Percentiles rank a stretch among this genome's conserved stretches.
Evolutionary conservation across 2,888 invertebrate species (phyloP).

Genomic region (Leptothorax acervorum): DNA sequence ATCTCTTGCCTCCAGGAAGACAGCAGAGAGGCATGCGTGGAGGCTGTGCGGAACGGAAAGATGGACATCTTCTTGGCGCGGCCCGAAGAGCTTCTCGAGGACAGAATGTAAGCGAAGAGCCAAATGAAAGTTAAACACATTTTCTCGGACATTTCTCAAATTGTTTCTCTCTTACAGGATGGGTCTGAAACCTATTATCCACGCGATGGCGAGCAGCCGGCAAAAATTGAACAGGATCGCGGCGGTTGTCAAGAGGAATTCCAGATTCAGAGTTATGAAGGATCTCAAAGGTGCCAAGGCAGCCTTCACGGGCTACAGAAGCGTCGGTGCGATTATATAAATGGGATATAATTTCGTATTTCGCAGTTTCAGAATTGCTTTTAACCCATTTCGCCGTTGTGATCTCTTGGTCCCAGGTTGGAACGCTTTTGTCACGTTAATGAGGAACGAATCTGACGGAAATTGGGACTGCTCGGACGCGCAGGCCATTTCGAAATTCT

Average conservation of each 20-base stretch:
- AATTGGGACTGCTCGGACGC: constrained; percentile 81
- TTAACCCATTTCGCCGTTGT: background rate
- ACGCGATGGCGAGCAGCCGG: constrained; percentile 87
- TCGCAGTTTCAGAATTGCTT: background rate
- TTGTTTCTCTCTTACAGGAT: constrained; percentile 84
- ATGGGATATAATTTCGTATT: constrained; percentile 16
- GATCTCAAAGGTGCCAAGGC: constrained; percentile 91
- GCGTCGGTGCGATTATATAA: constrained; percentile 86
- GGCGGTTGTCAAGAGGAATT: constrained; percentile 89
- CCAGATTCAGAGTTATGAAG: constrained; percentile 87
- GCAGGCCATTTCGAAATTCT: constrained; percentile 88
- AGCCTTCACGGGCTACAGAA: constrained; percentile 93
- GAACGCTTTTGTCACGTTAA: constrained; percentile 78
- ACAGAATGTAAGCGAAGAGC: constrained; percentile 87
- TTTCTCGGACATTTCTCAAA: background rate
- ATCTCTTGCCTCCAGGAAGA: constrained; percentile 91
- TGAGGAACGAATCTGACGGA: constrained; percentile 73
- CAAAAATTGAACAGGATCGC: constrained; percentile 89
- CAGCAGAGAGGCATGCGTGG: constrained; percentile 89
- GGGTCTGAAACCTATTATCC: constrained; percentile 87
- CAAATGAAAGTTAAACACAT: background rate
- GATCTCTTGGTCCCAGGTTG: constrained; percentile 75
- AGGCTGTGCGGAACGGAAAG: constrained; percentile 88
- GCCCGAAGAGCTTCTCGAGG: constrained; percentile 90
- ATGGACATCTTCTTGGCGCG: constrained; percentile 91